Evolutionary conservation across 2,888 invertebrate genomes (phyloP).

Genomic region (Geotrupes spiniger): DNA sequence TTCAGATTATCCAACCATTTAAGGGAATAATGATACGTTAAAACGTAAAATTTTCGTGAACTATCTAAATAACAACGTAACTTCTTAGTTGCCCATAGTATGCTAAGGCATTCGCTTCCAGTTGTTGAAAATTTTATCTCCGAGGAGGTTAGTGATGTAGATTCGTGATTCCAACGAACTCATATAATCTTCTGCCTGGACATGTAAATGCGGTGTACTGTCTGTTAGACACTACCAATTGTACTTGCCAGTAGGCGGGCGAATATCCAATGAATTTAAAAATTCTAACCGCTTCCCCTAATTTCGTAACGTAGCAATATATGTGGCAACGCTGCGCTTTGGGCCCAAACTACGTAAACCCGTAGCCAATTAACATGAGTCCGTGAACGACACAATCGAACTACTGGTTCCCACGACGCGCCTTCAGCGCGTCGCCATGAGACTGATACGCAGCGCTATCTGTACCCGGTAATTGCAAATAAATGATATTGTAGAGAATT

Average conservation of each 20-base stretch:
- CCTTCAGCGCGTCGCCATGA: too few relatives aligned
- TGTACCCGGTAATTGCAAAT: too few relatives aligned
- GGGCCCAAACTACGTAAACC: too few relatives aligned
- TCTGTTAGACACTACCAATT: constrained; percentile 27
- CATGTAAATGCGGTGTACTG: constrained; percentile 36
- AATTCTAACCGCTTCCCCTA: too few relatives aligned
- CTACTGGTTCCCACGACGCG: too few relatives aligned
- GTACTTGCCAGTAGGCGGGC: constrained; percentile 35
- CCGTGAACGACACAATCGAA: too few relatives aligned
- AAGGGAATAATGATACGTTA: constrained; percentile 21
- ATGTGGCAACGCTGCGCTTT: too few relatives aligned
- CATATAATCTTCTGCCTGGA: constrained; percentile 32
- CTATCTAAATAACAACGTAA: constrained; percentile 25
- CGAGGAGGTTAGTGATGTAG: constrained; percentile 20
- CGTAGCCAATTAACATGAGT: too few relatives aligned
- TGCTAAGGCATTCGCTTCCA: constrained; percentile 24
- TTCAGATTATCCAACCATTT: constrained; percentile 21
- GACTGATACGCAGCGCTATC: too few relatives aligned
- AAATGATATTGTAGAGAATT: too few relatives aligned
- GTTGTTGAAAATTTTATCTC: constrained; percentile 17
- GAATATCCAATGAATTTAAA: constrained; percentile 23
- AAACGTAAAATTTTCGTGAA: constrained; percentile 15
- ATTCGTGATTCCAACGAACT: constrained; percentile 37
- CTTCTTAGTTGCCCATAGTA: constrained; percentile 14
- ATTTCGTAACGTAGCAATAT: too few relatives aligned